Evolutionary conservation across 2,888 invertebrate species (phyloP).

Genomic region (Acheta domesticus): DNA sequence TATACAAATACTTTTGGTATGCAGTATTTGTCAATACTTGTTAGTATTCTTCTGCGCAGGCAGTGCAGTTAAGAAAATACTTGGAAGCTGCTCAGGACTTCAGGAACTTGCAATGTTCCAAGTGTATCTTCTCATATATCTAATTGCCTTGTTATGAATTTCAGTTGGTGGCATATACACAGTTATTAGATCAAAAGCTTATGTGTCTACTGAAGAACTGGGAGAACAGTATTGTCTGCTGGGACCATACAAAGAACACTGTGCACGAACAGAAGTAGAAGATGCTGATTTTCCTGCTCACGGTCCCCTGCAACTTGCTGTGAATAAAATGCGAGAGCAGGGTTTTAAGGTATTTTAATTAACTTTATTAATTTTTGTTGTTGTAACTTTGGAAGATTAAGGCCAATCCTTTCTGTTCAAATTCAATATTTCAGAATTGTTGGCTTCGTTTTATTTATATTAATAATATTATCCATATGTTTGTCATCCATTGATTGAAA

Average conservation of each 20-base stretch:
- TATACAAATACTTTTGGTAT: too few species aligned
- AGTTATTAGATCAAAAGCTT: slow-evolving; percentile 96
- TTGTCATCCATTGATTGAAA: too few species aligned
- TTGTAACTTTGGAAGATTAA: neutral
- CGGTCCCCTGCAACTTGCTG: slow-evolving; percentile 70
- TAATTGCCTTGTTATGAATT: slow-evolving; percentile 40
- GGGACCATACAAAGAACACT: slow-evolving; percentile 91
- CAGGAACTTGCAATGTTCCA: too few species aligned
- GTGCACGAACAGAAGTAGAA: slow-evolving; percentile 93
- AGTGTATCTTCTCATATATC: too few species aligned
- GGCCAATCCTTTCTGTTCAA: too few species aligned
- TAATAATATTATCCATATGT: too few species aligned
- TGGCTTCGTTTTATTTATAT: too few species aligned
- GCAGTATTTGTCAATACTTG: too few species aligned
- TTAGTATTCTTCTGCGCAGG: too few species aligned
- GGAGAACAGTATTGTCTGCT: slow-evolving; percentile 96
- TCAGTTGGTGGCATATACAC: slow-evolving; percentile 99
- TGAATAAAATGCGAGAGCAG: slow-evolving; percentile 71
- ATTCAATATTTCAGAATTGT: too few species aligned
- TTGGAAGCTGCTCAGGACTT: too few species aligned
- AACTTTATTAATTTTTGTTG: neutral
- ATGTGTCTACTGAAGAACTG: slow-evolving; percentile 93
- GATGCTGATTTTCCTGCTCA: slow-evolving; percentile 79
- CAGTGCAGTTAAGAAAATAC: too few species aligned
- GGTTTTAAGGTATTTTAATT: slow-evolving; percentile 73